phyloP scores from a whole-genome alignment of 2,797 vertebrate genomes.

The Dicrostonyx torquatus region DNA sequence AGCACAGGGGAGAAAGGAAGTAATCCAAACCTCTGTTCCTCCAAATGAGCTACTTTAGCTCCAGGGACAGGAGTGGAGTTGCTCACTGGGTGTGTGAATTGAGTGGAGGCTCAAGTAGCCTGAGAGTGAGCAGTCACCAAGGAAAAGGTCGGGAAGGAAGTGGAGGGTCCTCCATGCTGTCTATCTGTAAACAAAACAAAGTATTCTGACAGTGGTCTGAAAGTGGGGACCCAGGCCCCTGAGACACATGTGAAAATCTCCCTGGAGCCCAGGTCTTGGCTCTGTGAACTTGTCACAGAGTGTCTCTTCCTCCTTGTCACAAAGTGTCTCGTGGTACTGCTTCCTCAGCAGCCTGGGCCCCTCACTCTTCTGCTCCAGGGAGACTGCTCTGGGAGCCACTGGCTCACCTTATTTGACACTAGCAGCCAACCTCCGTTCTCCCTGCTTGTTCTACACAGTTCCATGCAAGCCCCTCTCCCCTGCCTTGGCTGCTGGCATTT shows the following conservation, averaged over 20 bases:
- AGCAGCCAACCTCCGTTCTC: neutral
- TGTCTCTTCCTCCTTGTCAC: neutral
- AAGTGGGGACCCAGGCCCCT: neutral
- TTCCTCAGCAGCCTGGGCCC: neutral
- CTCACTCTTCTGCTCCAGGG: neutral
- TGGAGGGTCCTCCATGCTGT: neutral
- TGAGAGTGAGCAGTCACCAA: neutral
- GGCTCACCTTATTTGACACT: neutral
- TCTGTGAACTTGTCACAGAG: neutral
- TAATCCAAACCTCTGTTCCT: neutral
- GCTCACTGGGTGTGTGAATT: neutral
- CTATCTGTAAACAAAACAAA: neutral
- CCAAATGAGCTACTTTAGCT: neutral
- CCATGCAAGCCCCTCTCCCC: neutral
- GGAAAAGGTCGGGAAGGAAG: neutral
- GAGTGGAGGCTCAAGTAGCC: neutral
- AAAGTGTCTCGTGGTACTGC: slow-evolving; percentile 20
- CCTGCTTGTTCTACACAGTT: neutral
- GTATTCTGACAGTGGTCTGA: neutral
- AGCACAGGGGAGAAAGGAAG: neutral
- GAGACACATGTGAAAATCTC: neutral
- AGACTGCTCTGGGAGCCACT: neutral
- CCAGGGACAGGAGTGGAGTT: neutral
- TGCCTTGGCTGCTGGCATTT: neutral
- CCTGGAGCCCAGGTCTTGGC: neutral